These are phyloP conservation scores for Cephus nigrinus DNA, from an alignment of 2,888 invertebrate genomes.

Conservation along the genomic window DNA sequence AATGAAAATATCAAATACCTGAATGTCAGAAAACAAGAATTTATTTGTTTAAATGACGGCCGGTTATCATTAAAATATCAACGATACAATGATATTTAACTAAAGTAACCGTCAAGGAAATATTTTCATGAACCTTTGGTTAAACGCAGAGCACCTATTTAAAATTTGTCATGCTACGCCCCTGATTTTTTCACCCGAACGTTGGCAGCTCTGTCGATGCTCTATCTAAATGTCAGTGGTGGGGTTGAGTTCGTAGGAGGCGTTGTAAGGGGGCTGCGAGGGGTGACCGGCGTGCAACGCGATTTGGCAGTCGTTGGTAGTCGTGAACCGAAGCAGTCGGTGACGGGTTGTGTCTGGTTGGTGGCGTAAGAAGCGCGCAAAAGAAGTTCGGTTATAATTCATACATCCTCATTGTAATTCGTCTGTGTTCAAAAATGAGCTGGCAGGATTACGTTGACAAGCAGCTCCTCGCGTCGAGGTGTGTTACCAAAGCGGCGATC, in stretches of 20 bases:
- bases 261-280: constrained; percentile 12
- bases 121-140: not conserved
- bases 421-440: constrained; percentile 74
- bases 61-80: not conserved
- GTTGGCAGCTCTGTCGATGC: not conserved
- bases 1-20: not conserved
- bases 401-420: constrained; percentile 17
- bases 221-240: not conserved
- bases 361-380: constrained; percentile 13
- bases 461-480: constrained; percentile 94
- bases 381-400: constrained; percentile 39
- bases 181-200: not conserved
- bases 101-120: not conserved
- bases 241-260: not conserved
- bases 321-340: constrained; percentile 61
- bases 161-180: not conserved
- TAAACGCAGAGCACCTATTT: not conserved
- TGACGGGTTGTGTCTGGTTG: constrained; percentile 51
- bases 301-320: constrained; percentile 55
- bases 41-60: not conserved
- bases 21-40: not conserved
- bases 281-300: constrained; percentile 26
- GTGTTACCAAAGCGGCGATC: constrained; percentile 94
- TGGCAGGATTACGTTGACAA: constrained; percentile 99
- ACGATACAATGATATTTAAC: not conserved